Base-by-base conservation (phyloP, 1,140 invertebrate genomes). In the Nasonia longicornis region DNA sequence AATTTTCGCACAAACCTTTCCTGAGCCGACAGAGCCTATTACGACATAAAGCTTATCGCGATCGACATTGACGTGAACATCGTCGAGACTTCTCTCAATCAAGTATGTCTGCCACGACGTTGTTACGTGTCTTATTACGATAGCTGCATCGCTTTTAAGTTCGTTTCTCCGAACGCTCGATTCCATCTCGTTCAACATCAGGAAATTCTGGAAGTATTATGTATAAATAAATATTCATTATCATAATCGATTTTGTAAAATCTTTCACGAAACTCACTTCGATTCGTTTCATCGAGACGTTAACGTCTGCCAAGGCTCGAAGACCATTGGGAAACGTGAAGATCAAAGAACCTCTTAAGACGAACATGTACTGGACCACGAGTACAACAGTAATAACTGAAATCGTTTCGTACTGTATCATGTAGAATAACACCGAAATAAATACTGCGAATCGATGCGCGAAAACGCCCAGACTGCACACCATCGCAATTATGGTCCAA, bases 351-450 rank as follows among this genome's bases (percentile, higher is more conserved):
- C 94, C 87, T 84, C 95, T 93, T 22, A 96, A 86, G 66, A 93
- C 91, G 87, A 96, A 95, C 86, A 94, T 94, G 84, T 96, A 93
- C 79, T 95, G 93, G 52, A 94, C 93, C 75, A 95, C 91, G 3
- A 95, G 93, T 87, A 96, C 96, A 14, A 95, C 94, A 85, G 93
- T 92, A 79, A 94, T 92, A 0, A 95, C 92, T 2, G 93, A 92
- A 80, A 95, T 92, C 7, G 89, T 86, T 22, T 94, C 92, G 3
- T 92, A 93, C 64, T 92, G 86, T 63, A 95, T 85, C 80, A 95
- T 93, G 81, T 93, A 95, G 1, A 93, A 89, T 73, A 95, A n/a
- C 6, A 74, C 22, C 26, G 26, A 22, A n/a, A 52, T n/a, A 29
- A 74, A 74, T 26, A 52, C 42, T 10, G 26, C 1, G 0, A 52